These are phyloP conservation scores for Remorina albescens DNA, from an alignment of 2,797 vertebrate genomes.

Conservation along the genomic window DNA sequence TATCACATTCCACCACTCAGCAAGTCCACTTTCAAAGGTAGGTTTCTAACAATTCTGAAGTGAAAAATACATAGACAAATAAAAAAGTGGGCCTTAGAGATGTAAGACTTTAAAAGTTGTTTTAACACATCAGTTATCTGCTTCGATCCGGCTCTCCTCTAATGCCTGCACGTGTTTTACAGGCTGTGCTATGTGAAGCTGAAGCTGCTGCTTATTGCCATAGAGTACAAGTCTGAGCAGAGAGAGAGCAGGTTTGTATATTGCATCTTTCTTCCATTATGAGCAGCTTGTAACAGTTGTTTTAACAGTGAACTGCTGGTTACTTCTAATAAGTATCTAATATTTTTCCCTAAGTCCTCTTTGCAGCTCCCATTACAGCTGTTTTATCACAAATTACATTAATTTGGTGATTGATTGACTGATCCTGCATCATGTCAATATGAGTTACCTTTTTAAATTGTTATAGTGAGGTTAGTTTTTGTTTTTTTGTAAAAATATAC, in stretches of 20 bases:
- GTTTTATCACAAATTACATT: constrained; percentile 12
- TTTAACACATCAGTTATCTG: constrained; percentile 22
- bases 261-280: constrained; percentile 18
- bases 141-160: constrained; percentile 21
- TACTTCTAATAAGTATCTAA: constrained; percentile 7
- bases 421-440: background rate
- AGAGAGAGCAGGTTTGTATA: constrained; percentile 96
- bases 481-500: background rate
- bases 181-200: constrained; percentile 99
- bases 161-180: constrained; percentile 71
- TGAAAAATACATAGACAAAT: constrained; percentile 7
- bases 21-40: constrained; percentile 48
- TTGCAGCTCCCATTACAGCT: constrained; percentile 33
- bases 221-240: constrained; percentile 99
- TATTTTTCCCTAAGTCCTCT: constrained; percentile 16
- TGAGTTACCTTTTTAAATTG: background rate
- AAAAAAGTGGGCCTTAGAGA: too few species aligned
- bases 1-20: constrained; percentile 56
- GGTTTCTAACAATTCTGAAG: constrained; percentile 31
- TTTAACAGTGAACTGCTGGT: constrained; percentile 17
- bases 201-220: constrained; percentile 98
- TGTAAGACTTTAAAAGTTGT: constrained; percentile 6
- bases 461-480: background rate
- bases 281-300: constrained; percentile 15
- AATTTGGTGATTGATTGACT: constrained; percentile 10